Percentiles rank a stretch among this genome's conserved stretches.
Evolutionary conservation across 1,140 invertebrate genomes (phyloP).

Genomic region (Cyclargus thomasi): DNA sequence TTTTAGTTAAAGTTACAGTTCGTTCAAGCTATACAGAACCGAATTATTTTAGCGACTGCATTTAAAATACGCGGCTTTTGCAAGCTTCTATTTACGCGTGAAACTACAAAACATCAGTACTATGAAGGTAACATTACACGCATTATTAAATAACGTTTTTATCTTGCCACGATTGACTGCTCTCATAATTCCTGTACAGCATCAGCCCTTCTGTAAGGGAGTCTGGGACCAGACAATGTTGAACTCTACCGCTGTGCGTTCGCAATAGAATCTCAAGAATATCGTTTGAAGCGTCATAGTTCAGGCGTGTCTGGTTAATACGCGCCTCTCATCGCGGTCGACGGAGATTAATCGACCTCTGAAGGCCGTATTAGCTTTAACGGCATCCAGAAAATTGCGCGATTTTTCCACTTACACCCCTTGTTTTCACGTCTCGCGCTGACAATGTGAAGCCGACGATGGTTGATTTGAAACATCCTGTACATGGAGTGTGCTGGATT

Average conservation of each 20-base stretch:
- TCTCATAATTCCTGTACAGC: constrained; percentile 47
- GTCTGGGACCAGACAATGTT: constrained; percentile 34
- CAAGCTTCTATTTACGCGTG: too few relatives aligned
- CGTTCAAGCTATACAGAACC: too few relatives aligned
- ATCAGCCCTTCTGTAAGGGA: constrained; percentile 45
- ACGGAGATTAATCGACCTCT: constrained; percentile 65
- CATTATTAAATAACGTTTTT: constrained; percentile 31
- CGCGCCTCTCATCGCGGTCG: constrained; percentile 58
- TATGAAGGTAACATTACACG: neutral
- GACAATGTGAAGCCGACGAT: constrained; percentile 42
- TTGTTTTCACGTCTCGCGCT: constrained; percentile 55
- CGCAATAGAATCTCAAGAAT: constrained; percentile 36
- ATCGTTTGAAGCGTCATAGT: constrained; percentile 41
- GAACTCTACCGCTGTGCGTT: constrained; percentile 29
- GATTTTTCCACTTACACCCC: constrained; percentile 62
- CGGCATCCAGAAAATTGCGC: constrained; percentile 68
- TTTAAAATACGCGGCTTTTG: too few relatives aligned
- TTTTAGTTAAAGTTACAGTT: too few relatives aligned
- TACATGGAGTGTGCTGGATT: neutral
- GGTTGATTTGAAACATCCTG: constrained; percentile 27
- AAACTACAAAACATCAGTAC: too few relatives aligned
- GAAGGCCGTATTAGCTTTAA: constrained; percentile 67
- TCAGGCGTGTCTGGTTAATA: constrained; percentile 54
- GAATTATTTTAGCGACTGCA: too few relatives aligned
- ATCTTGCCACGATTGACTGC: constrained; percentile 47